Evolutionary conservation across 2,888 invertebrate species (phyloP).

Genomic region (Pemphredon lugubris): DNA sequence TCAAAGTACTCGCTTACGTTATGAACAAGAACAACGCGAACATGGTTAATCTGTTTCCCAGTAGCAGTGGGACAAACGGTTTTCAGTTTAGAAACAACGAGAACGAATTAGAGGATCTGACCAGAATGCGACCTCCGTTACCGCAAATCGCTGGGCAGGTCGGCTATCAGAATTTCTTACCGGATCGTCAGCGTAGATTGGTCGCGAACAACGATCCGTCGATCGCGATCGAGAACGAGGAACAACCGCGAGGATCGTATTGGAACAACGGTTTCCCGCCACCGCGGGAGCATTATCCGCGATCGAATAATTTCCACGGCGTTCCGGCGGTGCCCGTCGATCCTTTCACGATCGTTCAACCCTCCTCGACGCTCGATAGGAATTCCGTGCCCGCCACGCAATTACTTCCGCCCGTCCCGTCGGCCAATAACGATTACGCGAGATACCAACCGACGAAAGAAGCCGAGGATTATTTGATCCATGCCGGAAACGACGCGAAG

Average conservation of each 20-base stretch:
- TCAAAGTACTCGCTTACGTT: conserved; percentile 47
- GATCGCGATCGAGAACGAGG: conserved; percentile 12
- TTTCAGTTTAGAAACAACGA: conserved; percentile 3
- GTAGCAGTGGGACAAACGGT: neutral
- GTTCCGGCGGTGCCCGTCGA: too few species aligned
- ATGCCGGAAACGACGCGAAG: conserved; percentile 2
- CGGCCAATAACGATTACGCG: neutral
- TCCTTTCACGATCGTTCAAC: too few species aligned
- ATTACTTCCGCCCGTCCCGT: conserved; percentile 14
- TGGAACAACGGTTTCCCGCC: neutral
- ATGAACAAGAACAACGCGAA: conserved; percentile 18
- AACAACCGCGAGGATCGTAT: neutral
- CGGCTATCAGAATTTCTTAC: conserved; percentile 52
- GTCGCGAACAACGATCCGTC: neutral
- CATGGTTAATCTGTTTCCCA: neutral
- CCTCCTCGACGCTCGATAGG: neutral
- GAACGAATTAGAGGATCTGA: conserved; percentile 39
- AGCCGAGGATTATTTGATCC: conserved; percentile 8
- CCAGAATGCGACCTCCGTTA: conserved; percentile 55
- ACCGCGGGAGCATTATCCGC: neutral
- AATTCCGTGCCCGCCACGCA: neutral
- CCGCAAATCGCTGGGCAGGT: conserved; percentile 30
- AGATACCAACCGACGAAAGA: conserved; percentile 13
- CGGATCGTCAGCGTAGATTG: conserved; percentile 31
- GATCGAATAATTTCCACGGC: too few species aligned